These are phyloP conservation scores for Rachycentron canadum DNA, from an alignment of 2,797 vertebrate species.

Conservation along the genomic window DNA sequence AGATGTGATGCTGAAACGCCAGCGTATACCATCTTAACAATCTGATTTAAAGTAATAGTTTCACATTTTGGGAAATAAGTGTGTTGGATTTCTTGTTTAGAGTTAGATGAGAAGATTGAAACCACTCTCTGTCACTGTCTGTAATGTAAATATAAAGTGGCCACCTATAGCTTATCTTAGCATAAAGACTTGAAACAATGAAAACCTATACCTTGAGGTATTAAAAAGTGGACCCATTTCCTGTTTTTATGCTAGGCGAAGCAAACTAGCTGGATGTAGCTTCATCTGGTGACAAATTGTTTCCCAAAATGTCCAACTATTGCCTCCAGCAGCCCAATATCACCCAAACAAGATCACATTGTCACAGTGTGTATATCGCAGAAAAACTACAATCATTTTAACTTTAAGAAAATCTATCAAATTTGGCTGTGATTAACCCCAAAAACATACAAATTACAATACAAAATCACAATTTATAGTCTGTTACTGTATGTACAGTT, in stretches of 20 bases:
- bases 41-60: conserved; percentile 10
- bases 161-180: conserved; percentile 14
- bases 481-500: conserved; percentile 53
- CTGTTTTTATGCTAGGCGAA: conserved; percentile 18
- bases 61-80: conserved; percentile 5
- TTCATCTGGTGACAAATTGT: neutral
- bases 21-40: neutral
- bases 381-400: conserved; percentile 40
- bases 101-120: neutral
- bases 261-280: neutral
- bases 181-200: neutral
- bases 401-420: conserved; percentile 33
- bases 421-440: conserved; percentile 39
- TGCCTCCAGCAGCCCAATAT: conserved; percentile 6
- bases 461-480: conserved; percentile 58
- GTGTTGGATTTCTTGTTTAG: neutral
- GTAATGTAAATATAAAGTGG: too few species aligned
- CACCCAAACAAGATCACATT: conserved; percentile 17
- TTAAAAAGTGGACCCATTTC: neutral
- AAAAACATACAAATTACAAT: conserved; percentile 52
- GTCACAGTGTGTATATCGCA: conserved; percentile 17
- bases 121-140: neutral
- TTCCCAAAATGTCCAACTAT: conserved; percentile 20
- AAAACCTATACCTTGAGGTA: too few species aligned
- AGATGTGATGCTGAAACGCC: conserved; percentile 25